Conservation (phyloP, 2,113 vertebrate genomes). For the Ancistrus triradiatus region DNA sequence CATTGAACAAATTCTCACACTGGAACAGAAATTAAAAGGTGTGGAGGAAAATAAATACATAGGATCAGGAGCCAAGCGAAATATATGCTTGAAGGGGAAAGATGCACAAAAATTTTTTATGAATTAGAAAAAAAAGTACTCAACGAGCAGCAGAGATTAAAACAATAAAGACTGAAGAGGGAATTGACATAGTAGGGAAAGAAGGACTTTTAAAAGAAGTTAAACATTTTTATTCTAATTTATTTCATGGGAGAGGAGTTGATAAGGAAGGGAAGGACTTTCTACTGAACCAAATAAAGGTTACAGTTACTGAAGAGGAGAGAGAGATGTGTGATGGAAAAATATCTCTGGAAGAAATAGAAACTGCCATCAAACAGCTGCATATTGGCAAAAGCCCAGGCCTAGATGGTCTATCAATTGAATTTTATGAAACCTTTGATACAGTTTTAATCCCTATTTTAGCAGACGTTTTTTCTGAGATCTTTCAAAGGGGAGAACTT, state of each 20-base stretch:
- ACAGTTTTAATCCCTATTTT: no score
- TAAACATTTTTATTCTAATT: not conserved
- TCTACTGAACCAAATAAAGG: not conserved
- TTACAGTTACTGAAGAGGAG: not conserved
- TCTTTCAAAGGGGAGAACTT: no score
- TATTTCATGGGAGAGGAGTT: not conserved
- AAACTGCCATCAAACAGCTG: not conserved
- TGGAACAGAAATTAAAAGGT: not conserved
- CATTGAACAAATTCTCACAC: not conserved
- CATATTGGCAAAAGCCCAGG: conserved; percentile 8
- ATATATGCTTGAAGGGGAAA: conserved; percentile 4
- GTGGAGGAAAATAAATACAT: not conserved
- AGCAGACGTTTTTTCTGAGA: no score
- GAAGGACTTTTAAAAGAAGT: not conserved
- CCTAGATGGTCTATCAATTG: conserved; percentile 8
- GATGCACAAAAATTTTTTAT: conserved; percentile 2
- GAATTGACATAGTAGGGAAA: not conserved
- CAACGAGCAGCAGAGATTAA: not conserved
- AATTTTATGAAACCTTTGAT: conserved; percentile 20
- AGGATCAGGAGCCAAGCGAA: conserved; percentile 10
- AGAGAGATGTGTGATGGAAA: conserved; percentile 1
- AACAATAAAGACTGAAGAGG: not conserved
- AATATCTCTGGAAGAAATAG: no score
- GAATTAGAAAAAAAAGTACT: conserved; percentile 1
- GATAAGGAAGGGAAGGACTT: not conserved